Evolutionary conservation across 2,113 vertebrate species (phyloP), one percentile per base, ranked within the genome.

Genomic region (Acinonyx jubatus): DNA sequence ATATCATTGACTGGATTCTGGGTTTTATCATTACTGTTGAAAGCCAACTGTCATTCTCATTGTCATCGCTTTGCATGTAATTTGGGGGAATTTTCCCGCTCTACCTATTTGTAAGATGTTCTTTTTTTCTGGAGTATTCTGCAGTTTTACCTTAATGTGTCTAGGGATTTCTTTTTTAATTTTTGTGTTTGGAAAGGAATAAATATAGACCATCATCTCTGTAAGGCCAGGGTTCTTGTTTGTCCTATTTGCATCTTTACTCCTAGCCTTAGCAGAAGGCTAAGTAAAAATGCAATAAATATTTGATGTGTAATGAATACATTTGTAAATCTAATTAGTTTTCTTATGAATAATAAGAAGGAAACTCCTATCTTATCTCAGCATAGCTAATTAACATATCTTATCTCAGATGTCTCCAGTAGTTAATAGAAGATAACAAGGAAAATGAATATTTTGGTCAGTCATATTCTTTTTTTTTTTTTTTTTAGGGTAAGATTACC

Each of bases 221-320:
- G 4, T 76, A 52, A 66, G 16, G 1, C 29, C 27, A 73, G 33
- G 23, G 27, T 55, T 29, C 5, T 93, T 33, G 27, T 74, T 97
- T 84, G 29, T 84, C 71, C 86, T 89, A 29, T 25, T 63, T 36
- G 18, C 48, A 45, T 94, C n/a, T 87, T 5, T 91, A 55, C 57
- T 71, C 36, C 78, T 50, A 82, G 61, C 50, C 76, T 19, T 81
- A 38, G 33, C 29, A 55, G 6, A 73, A 23, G 15, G 5, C 50
- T 94, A 14, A 25, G 14, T 68, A 66, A 29, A 31, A 87, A 95
- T 83, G 23, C 74, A 97, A 79, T 87, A 91, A 97, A 96, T 87
- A 91, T 57, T 48, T 90, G 33, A 29, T 73, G 0, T 36, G 11
- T 90, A 79, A 57, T 78, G 45, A 94, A 89, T 96, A 36, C 48